Evolutionary conservation across 2,888 invertebrate genomes (phyloP).

Genomic region (Pseudococcus jackbeardsleyi): DNA sequence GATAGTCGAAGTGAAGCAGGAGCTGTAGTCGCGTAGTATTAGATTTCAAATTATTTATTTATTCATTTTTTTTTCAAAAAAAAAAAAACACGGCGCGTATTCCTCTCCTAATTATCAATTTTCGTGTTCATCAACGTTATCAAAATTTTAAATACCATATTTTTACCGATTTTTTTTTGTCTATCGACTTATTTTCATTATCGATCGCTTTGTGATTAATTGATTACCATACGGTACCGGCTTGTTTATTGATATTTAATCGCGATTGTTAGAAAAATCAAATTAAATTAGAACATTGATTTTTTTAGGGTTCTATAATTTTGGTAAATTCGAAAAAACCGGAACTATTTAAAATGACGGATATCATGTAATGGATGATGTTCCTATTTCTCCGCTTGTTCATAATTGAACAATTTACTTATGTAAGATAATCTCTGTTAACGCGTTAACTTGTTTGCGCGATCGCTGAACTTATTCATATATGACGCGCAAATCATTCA

Average conservation of each 20-base stretch:
- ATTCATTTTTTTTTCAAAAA: background rate
- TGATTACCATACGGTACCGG: background rate
- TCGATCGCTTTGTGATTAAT: constrained; percentile 6
- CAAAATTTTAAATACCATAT: constrained; percentile 11
- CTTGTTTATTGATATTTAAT: constrained; percentile 25
- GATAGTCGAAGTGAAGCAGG: constrained; percentile 90
- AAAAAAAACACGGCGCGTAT: background rate
- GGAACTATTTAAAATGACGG: constrained; percentile 56
- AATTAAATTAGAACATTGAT: constrained; percentile 49
- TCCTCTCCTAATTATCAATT: constrained; percentile 25
- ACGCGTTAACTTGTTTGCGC: constrained; percentile 52
- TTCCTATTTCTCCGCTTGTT: constrained; percentile 54
- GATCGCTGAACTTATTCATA: constrained; percentile 37
- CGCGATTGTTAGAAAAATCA: constrained; percentile 10
- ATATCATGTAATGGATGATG: constrained; percentile 56
- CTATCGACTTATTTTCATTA: background rate
- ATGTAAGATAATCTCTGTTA: constrained; percentile 44
- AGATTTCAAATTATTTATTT: background rate
- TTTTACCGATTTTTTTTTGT: background rate
- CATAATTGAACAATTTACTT: constrained; percentile 53
- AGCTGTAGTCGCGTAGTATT: constrained; percentile 79
- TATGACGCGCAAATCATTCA: constrained; percentile 42
- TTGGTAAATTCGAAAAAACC: constrained; percentile 44
- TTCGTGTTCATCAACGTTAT: constrained; percentile 43
- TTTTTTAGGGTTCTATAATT: constrained; percentile 46